Evolutionary conservation across 2,797 vertebrate genomes (phyloP).

Genomic region (Pipistrellus nathusii): DNA sequence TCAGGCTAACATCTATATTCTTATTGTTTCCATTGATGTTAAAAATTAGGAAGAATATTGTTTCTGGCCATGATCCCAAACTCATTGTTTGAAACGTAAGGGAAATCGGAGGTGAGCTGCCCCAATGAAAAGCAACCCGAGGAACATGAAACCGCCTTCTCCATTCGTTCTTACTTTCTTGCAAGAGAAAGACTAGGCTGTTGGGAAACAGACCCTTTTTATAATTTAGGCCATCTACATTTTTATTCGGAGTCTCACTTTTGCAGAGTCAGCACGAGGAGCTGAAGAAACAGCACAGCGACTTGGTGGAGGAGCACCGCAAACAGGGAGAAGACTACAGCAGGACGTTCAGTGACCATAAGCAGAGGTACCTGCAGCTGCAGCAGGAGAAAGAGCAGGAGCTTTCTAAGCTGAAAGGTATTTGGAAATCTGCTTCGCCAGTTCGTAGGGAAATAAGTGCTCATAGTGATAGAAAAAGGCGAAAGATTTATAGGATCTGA

Average conservation of each 20-base stretch:
- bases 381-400: slow-evolving; percentile 94
- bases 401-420: slow-evolving; percentile 96
- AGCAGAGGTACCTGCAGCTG: slow-evolving; percentile 91
- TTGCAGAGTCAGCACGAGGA: slow-evolving; percentile 97
- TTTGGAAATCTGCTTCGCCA: background rate
- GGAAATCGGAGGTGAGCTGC: background rate
- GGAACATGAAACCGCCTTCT: no score
- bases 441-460: background rate
- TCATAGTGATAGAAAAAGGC: background rate
- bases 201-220: background rate
- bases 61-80: slow-evolving; percentile 15
- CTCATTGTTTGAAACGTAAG: background rate
- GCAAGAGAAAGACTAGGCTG: background rate
- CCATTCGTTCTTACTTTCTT: background rate
- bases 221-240: background rate
- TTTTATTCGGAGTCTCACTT: slow-evolving; percentile 43
- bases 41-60: slow-evolving; percentile 13
- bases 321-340: slow-evolving; percentile 93
- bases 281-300: slow-evolving; percentile 95
- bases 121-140: background rate
- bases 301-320: slow-evolving; percentile 94
- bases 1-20: slow-evolving; percentile 13
- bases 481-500: no score
- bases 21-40: background rate
- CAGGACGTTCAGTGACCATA: slow-evolving; percentile 93